These are phyloP conservation scores for Euplexia lucipara DNA, from an alignment of 2,888 invertebrate genomes.

Conservation along the genomic window DNA sequence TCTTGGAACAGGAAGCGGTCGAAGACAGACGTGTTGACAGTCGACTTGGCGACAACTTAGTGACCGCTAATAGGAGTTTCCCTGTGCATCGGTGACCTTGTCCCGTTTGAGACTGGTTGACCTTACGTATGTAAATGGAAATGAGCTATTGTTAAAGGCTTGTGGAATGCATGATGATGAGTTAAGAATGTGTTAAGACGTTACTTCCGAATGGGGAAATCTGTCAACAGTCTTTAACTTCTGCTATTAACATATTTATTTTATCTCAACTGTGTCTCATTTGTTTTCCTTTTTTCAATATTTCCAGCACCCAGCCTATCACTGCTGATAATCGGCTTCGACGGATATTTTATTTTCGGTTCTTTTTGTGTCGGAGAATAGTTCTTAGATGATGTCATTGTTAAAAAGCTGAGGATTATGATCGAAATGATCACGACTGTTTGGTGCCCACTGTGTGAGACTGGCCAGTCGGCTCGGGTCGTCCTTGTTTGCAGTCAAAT, in stretches of 20 bases:
- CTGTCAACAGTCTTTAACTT: not conserved
- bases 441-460: conserved; percentile 17
- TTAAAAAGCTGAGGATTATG: conserved; percentile 27
- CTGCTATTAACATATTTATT: not conserved
- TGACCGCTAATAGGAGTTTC: conserved; percentile 41
- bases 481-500: conserved; percentile 64
- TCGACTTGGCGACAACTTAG: conserved; percentile 34
- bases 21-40: conserved; percentile 42
- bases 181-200: conserved; percentile 35
- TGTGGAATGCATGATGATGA: conserved; percentile 58
- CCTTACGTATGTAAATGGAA: conserved; percentile 57
- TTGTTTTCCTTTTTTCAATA: not conserved
- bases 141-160: conserved; percentile 56
- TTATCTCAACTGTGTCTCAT: not conserved
- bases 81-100: conserved; percentile 55
- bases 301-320: not conserved
- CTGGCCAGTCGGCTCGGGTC: conserved; percentile 17
- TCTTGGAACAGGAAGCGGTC: conserved; percentile 46
- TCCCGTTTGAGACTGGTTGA: conserved; percentile 45
- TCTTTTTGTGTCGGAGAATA: conserved; percentile 36
- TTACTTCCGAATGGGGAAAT: conserved; percentile 23
- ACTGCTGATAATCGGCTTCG: conserved; percentile 32
- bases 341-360: conserved; percentile 32
- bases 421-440: conserved; percentile 32
- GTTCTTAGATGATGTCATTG: conserved; percentile 54